Base-by-base conservation (phyloP, 2,888 invertebrate genomes). In the Ophioninae sp. region DNA sequence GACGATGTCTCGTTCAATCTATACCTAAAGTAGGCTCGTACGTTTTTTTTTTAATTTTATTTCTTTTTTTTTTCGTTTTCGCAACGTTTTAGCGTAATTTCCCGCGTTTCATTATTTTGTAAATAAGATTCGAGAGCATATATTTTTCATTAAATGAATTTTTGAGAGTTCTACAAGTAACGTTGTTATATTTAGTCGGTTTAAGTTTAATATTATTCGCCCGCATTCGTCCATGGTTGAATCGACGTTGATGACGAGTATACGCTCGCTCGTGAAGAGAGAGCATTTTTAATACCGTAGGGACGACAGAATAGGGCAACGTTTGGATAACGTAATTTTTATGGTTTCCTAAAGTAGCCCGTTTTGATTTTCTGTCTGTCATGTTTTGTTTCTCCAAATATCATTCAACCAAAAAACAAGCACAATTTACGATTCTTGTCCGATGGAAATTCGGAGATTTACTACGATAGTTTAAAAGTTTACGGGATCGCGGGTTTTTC, bases 91-190 rank as follows among this genome's bases (percentile, higher is more conserved):
- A 61, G 58, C 20, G 20, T 51, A 7, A 59, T 59, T 9, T 10
- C 6, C 61, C 75, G 59, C 64, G 65, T 72, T 72, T 7, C 44
- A 72, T 77, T 10, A 75, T 84, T 85, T 84, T 86, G 81, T 84
- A 88, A 85, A 88, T 87, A 86, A 85, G 86, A 87, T 88, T 80
- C 79, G 75, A 88, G 86, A 88, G 80, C 85, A 86, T 85, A 88
- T 89, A 88, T 90, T 89, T 90, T 89, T 87, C 85, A 87, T 87
- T 84, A 83, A 87, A 88, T 86, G 74, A 87, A 77, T 80, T 80
- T 88, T 88, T 88, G 23, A 75, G 76, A 71, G 41, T 72, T 73
- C 37, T 74, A 77, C 73, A 75, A 77, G 58, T 59, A 75, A 65
- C 80, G 69, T 69, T 81, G 75, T 75, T 79, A 39, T 78, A 75